These are phyloP conservation scores for Cheilosia soror DNA, from an alignment of 2,888 invertebrate species.

Conservation along the genomic window DNA sequence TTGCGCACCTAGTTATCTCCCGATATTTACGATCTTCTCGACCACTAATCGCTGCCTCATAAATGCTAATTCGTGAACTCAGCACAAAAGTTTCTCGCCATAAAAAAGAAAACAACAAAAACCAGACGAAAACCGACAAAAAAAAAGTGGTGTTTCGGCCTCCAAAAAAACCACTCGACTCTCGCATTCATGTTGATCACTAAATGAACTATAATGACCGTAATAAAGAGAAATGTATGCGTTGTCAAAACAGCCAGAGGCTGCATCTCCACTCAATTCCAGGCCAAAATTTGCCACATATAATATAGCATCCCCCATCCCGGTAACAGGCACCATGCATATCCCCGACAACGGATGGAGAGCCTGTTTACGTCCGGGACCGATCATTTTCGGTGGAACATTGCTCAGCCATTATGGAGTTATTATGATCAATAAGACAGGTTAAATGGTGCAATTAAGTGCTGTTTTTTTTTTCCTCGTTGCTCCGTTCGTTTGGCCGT, in stretches of 20 bases:
- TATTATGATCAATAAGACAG: conserved; percentile 84
- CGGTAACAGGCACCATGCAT: conserved; percentile 9
- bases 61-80: conserved; percentile 73
- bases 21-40: conserved; percentile 63
- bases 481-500: conserved; percentile 24
- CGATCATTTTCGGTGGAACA: conserved; percentile 72
- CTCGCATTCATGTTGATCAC: conserved; percentile 72
- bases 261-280: conserved; percentile 66
- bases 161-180: conserved; percentile 53
- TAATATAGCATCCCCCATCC: too few relatives aligned
- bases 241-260: conserved; percentile 76
- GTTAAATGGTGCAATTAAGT: conserved; percentile 84
- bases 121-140: conserved; percentile 1
- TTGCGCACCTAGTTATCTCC: conserved; percentile 72
- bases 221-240: conserved; percentile 75
- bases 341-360: conserved; percentile 44
- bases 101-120: conserved; percentile 13
- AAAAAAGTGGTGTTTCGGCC: conserved; percentile 26
- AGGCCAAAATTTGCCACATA: conserved; percentile 48
- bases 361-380: conserved; percentile 51
- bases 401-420: conserved; percentile 84
- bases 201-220: conserved; percentile 75
- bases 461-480: conserved; percentile 74
- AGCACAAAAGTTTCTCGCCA: conserved; percentile 46
- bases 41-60: conserved; percentile 68